A percentile compares a stretch with the other conserved stretches of the same genome.
Evolutionary conservation across 2,888 invertebrate species (phyloP).

Genomic region (Pandemis corylana): DNA sequence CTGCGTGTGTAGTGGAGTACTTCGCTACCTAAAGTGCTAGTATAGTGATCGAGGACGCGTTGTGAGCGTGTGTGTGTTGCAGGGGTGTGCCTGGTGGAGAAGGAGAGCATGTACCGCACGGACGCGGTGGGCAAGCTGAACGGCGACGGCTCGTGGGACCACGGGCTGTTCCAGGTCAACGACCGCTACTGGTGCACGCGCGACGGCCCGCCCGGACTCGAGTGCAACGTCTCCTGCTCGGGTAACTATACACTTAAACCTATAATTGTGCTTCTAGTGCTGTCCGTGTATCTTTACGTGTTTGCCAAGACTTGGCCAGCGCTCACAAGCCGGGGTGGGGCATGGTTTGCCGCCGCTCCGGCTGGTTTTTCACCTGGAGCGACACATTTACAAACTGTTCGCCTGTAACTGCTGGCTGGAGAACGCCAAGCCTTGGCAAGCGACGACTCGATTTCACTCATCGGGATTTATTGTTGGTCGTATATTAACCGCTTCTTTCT

Average conservation of each 20-base stretch:
- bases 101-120: conserved; percentile 70
- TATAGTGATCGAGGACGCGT: not conserved
- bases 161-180: conserved; percentile 59
- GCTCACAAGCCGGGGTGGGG: too few relatives aligned
- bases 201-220: conserved; percentile 47
- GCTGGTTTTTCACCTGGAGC: too few relatives aligned
- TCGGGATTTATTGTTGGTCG: too few relatives aligned
- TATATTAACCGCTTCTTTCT: too few relatives aligned
- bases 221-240: conserved; percentile 52
- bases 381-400: too few relatives aligned
- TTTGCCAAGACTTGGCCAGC: too few relatives aligned
- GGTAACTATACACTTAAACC: conserved; percentile 43
- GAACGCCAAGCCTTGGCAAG: too few relatives aligned
- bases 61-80: not conserved
- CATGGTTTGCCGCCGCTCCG: too few relatives aligned
- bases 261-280: not conserved
- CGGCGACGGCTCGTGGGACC: conserved; percentile 61
- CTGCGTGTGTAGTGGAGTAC: too few relatives aligned
- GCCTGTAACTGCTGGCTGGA: too few relatives aligned
- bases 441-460: too few relatives aligned
- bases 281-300: not conserved
- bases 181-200: conserved; percentile 53
- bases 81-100: conserved; percentile 73
- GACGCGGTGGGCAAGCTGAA: conserved; percentile 65
- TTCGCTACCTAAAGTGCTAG: too few relatives aligned